Percentiles rank a stretch among this genome's conserved stretches.
These are phyloP conservation scores for Megaceryle alcyon DNA, from an alignment of 2,797 vertebrate species.

Conservation along the genomic window DNA sequence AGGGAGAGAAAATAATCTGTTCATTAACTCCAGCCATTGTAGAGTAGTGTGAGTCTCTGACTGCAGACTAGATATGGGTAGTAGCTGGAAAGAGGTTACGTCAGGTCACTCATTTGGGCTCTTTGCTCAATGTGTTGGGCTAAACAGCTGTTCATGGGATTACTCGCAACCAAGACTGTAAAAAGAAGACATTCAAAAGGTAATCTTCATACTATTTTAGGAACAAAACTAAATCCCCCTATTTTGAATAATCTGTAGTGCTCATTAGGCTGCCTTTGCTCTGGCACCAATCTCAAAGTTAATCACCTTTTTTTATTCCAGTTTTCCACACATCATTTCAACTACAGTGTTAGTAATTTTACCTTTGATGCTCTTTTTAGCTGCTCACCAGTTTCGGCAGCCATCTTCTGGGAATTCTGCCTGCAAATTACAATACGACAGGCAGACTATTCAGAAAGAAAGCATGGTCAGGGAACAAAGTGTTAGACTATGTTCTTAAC, in stretches of 20 bases:
- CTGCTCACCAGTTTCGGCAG: not conserved
- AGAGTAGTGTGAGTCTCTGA: not conserved
- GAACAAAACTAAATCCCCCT: not conserved
- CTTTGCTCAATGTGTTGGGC: not conserved
- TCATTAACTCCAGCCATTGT: not conserved
- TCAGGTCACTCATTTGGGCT: not conserved
- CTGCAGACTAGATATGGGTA: not conserved
- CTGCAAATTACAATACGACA: not conserved
- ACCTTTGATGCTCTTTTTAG: constrained; percentile 24
- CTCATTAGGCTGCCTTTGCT: not conserved
- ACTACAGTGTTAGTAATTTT: not conserved
- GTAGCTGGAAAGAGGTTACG: not conserved
- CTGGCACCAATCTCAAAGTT: constrained; percentile 27
- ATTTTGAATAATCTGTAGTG: constrained; percentile 27
- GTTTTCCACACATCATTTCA: constrained; percentile 34
- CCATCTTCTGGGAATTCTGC: constrained; percentile 1
- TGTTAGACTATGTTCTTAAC: not conserved
- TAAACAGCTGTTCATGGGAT: not conserved
- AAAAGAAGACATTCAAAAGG: constrained; percentile 26
- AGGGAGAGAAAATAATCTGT: not conserved
- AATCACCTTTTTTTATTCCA: constrained; percentile 22
- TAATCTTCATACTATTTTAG: not conserved
- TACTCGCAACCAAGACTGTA: constrained; percentile 11
- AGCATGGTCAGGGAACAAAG: not conserved
- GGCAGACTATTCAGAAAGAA: not conserved